Evolutionary conservation across 2,113 vertebrate species (phyloP), one percentile per base, ranked within the genome.

Genomic region (Phasianus colchicus): DNA sequence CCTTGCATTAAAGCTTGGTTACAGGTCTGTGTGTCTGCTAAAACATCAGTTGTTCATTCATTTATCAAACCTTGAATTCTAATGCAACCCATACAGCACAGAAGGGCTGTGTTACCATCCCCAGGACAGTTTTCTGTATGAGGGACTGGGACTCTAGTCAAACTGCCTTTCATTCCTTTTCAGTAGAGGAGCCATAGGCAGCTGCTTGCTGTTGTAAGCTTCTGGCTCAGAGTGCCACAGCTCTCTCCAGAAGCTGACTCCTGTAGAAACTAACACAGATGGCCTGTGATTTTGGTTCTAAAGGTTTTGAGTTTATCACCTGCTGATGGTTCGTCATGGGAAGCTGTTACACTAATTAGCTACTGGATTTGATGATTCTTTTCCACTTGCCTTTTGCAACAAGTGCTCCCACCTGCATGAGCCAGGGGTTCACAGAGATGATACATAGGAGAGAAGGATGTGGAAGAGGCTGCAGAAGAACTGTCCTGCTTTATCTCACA

Each of bases 331-430:
- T 54, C 19, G 0, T 65, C 66, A n/a, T 79, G 50, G 50, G 86
- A 91, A 75, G 52, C 90, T 54, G 70, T 36, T 75, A 69, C 7
- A 29, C 60, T 97, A 95, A 97, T 96, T 93, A 96, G 77, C 94
- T 97, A 12, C 72, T 92, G 93, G 67, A 30, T 94, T 96, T 90
- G 60, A 77, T 95, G 91, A 64, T 96, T 83, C 60, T 81, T 90
- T 89, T 82, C 50, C 42, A 71, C 74, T 93, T 89, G 65, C 65
- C 74, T 87, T 30, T 71, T 87, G 91, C 91, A 97, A 95, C 93
- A 97, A 95, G 74, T 40, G 3, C 63, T 48, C 75, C 67, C 32
- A 19, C 38, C 38, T 94, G 70, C 76, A 34, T 57, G 66, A 92
- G 54, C 73, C 95, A 85, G 74, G 73, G 38, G 47, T 76, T 93